phyloP scores from a whole-genome alignment of 2,888 invertebrate genomes.

The Microchrysa polita region DNA sequence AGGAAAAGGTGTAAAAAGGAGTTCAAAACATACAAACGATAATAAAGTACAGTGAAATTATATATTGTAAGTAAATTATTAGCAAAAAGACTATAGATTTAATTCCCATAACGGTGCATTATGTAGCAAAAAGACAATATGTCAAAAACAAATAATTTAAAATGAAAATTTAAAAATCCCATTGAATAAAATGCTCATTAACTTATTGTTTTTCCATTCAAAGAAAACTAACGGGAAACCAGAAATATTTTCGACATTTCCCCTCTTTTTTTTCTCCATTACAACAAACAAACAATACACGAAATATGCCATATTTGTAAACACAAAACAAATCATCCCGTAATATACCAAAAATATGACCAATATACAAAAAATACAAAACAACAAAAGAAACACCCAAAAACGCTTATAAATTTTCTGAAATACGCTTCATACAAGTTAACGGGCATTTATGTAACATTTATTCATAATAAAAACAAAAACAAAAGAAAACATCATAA shows the following conservation, averaged over 20 bases:
- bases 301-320: not conserved
- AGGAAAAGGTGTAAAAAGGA: conserved; percentile 23
- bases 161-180: not conserved
- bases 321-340: not conserved
- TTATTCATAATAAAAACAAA: conserved; percentile 1
- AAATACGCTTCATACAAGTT: conserved; percentile 39
- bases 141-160: conserved; percentile 9
- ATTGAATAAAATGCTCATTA: conserved; percentile 3
- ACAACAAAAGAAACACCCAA: conserved; percentile 16
- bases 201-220: not conserved
- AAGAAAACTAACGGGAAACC: not conserved
- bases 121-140: conserved; percentile 45
- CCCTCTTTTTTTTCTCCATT: not conserved
- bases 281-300: not conserved
- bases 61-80: conserved; percentile 42
- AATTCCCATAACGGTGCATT: conserved; percentile 45
- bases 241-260: not conserved
- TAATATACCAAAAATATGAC: not conserved
- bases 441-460: conserved; percentile 36
- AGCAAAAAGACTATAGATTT: conserved; percentile 40
- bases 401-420: conserved; percentile 1
- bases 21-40: conserved; percentile 14
- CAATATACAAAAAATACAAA: conserved; percentile 12
- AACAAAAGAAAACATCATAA: not conserved
- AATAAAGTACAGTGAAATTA: conserved; percentile 16